Evolutionary conservation across 1,140 invertebrate genomes (phyloP).

Genomic region (Procambarus virginalis): DNA sequence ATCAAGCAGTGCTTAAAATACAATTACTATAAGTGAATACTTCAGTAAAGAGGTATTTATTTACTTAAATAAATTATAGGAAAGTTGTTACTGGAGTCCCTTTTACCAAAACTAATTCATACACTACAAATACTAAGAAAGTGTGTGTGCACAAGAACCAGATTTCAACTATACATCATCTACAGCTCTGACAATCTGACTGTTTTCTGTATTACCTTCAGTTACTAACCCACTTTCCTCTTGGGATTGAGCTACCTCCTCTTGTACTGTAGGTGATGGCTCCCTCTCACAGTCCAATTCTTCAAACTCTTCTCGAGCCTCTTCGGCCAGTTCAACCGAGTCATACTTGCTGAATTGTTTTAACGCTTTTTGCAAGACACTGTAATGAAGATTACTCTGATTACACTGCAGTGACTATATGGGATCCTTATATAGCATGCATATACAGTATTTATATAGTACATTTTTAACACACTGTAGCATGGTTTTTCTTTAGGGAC

Average conservation of each 20-base stretch:
- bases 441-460: too few relatives aligned
- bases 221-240: background rate
- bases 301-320: slow-evolving; percentile 12
- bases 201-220: background rate
- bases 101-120: too few relatives aligned
- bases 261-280: background rate
- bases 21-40: too few relatives aligned
- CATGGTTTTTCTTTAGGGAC: background rate
- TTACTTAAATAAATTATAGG: too few relatives aligned
- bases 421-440: too few relatives aligned
- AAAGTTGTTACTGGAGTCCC: too few relatives aligned
- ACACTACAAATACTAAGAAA: too few relatives aligned
- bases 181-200: background rate
- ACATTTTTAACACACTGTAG: too few relatives aligned
- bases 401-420: background rate
- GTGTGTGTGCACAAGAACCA: background rate
- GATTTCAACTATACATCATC: background rate
- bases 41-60: too few relatives aligned
- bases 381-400: background rate
- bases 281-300: background rate
- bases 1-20: too few relatives aligned
- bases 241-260: background rate
- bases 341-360: slow-evolving; percentile 21
- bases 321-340: slow-evolving; percentile 18
- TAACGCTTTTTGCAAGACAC: slow-evolving; percentile 14